These are phyloP conservation scores for Cantharis flavilabris DNA, from an alignment of 2,888 invertebrate species.

Conservation along the genomic window DNA sequence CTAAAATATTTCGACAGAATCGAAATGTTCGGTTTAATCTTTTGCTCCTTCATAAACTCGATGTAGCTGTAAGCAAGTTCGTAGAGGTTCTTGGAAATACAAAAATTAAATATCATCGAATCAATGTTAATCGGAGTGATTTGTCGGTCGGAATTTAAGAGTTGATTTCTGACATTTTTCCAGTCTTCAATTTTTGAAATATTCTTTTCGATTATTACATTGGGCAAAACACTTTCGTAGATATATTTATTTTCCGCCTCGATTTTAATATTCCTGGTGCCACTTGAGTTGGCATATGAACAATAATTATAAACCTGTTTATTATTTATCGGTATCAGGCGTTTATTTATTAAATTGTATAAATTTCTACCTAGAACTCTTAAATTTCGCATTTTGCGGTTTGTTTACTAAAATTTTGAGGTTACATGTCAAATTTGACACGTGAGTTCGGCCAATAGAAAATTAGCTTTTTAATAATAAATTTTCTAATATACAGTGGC, in stretches of 20 bases:
- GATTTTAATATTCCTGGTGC: background rate
- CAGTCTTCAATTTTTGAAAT: slow-evolving; percentile 42
- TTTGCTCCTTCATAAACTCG: slow-evolving; percentile 58
- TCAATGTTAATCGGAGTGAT: slow-evolving; percentile 63
- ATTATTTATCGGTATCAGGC: background rate
- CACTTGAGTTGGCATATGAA: background rate
- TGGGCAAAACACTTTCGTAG: background rate
- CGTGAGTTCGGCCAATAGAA: background rate
- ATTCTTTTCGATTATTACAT: background rate
- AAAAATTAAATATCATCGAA: slow-evolving; percentile 62
- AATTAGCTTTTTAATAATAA: background rate
- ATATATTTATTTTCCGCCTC: slow-evolving; percentile 8
- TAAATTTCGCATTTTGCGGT: background rate
- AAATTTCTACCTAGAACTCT: background rate
- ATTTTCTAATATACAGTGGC: too few relatives aligned
- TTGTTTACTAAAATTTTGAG: background rate
- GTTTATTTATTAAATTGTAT: background rate
- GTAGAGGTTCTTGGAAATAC: slow-evolving; percentile 55
- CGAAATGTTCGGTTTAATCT: slow-evolving; percentile 61
- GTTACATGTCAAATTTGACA: background rate
- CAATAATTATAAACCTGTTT: background rate
- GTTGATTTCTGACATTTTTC: slow-evolving; percentile 53
- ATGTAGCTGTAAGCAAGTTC: slow-evolving; percentile 63
- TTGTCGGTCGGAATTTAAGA: slow-evolving; percentile 52
- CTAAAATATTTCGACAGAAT: slow-evolving; percentile 62